These are phyloP conservation scores for Papilio demoleus DNA, from an alignment of 2,888 invertebrate genomes.

Conservation along the genomic window DNA sequence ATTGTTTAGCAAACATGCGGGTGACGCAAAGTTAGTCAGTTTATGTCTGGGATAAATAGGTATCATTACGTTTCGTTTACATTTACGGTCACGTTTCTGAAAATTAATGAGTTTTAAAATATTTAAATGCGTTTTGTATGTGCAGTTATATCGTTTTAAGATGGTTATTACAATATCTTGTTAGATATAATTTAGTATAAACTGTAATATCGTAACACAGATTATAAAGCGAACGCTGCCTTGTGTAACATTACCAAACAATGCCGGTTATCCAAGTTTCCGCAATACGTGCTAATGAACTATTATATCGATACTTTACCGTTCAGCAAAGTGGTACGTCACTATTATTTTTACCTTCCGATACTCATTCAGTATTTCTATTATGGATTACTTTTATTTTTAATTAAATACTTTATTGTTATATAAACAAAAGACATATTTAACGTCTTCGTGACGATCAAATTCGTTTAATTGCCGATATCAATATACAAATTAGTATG, in stretches of 20 bases:
- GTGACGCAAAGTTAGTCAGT: neutral
- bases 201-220: neutral
- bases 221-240: constrained; percentile 1
- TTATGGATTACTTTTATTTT: no score
- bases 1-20: constrained; percentile 34
- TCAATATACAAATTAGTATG: no score
- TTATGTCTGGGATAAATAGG: constrained; percentile 1
- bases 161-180: neutral
- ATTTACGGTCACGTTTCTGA: constrained; percentile 28
- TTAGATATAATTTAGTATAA: neutral
- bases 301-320: neutral
- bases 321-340: neutral
- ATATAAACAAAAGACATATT: no score
- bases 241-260: constrained; percentile 14
- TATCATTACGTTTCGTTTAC: neutral
- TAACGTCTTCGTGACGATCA: no score
- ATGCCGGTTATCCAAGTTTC: constrained; percentile 18
- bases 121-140: neutral
- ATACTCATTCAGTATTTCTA: neutral
- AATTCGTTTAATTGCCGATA: no score
- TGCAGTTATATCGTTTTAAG: neutral
- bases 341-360: constrained; percentile 2
- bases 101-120: neutral
- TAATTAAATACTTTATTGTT: no score
- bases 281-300: constrained; percentile 4